Conservation (phyloP, 2,113 vertebrate genomes). For the Litocranius walleri region DNA sequence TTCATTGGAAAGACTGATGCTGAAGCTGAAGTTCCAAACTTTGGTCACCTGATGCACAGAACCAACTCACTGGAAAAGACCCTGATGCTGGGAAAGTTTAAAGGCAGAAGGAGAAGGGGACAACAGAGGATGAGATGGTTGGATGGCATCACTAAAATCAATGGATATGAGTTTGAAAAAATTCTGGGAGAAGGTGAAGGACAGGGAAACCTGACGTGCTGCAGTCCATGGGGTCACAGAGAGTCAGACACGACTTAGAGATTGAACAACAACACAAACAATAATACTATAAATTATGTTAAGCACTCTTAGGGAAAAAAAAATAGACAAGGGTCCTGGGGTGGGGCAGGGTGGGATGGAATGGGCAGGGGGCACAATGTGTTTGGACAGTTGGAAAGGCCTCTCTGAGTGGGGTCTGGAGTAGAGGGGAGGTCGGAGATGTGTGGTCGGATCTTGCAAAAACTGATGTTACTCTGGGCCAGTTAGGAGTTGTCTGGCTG, state of each 20-base stretch:
- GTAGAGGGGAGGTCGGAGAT: rapidly evolving
- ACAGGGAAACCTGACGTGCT: background rate
- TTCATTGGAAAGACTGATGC: background rate
- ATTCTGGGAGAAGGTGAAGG: background rate
- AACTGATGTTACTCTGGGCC: background rate
- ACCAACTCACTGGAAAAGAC: background rate
- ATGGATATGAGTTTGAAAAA: background rate
- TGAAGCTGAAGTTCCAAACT: background rate
- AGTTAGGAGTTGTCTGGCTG: background rate
- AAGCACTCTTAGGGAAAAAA: rapidly evolving
- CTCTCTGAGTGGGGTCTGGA: rapidly evolving
- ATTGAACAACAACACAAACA: background rate
- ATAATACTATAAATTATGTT: rapidly evolving
- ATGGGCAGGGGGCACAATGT: rapidly evolving
- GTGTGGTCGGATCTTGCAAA: rapidly evolving
- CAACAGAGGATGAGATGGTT: background rate
- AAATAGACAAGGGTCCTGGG: background rate
- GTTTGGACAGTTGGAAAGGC: background rate
- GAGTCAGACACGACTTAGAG: background rate
- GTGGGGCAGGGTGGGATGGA: background rate
- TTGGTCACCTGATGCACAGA: background rate
- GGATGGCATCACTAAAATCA: background rate
- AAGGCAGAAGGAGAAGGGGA: background rate
- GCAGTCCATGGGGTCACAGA: background rate
- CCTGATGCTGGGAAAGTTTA: background rate